A percentile compares a stretch with the other conserved stretches of the same genome.
Evolutionary conservation across 2,888 invertebrate genomes (phyloP).

Genomic region (Galeruca laticollis): DNA sequence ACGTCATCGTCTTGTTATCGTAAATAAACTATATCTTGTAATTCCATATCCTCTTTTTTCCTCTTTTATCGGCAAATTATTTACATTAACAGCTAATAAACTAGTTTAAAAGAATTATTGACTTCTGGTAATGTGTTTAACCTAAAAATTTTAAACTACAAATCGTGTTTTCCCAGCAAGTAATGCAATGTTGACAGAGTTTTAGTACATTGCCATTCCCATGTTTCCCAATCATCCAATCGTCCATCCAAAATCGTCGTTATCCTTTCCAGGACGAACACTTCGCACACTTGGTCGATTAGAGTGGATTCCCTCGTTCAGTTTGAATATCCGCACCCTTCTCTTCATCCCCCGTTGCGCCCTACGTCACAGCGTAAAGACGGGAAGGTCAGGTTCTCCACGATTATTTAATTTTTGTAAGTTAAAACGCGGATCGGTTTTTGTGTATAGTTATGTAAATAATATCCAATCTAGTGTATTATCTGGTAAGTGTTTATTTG

Average conservation of each 20-base stretch:
- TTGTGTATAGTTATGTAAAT: constrained; percentile 33
- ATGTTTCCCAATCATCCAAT: constrained; percentile 19
- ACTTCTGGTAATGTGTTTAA: constrained; percentile 1
- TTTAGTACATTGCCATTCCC: constrained; percentile 14
- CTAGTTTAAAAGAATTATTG: background rate
- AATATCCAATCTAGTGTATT: constrained; percentile 4
- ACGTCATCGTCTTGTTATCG: too few species aligned
- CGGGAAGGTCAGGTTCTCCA: constrained; percentile 48
- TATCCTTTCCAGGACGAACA: constrained; percentile 23
- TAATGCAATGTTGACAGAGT: constrained; percentile 24
- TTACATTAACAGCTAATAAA: too few species aligned
- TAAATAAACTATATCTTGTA: too few species aligned
- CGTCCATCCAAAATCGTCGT: constrained; percentile 5
- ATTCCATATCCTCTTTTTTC: too few species aligned
- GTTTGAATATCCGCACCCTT: constrained; percentile 47
- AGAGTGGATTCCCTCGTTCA: constrained; percentile 49
- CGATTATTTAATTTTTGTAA: constrained; percentile 31
- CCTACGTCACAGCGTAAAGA: constrained; percentile 43
- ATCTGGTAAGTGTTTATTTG: constrained; percentile 32
- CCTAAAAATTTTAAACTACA: constrained; percentile 3
- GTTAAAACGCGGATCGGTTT: constrained; percentile 22
- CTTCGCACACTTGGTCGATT: constrained; percentile 36
- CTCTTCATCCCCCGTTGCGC: constrained; percentile 42
- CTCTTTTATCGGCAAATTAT: too few species aligned
- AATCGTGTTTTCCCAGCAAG: background rate